Evolutionary conservation across 2,113 vertebrate species (phyloP).

Genomic region (Malurus melanocephalus): DNA sequence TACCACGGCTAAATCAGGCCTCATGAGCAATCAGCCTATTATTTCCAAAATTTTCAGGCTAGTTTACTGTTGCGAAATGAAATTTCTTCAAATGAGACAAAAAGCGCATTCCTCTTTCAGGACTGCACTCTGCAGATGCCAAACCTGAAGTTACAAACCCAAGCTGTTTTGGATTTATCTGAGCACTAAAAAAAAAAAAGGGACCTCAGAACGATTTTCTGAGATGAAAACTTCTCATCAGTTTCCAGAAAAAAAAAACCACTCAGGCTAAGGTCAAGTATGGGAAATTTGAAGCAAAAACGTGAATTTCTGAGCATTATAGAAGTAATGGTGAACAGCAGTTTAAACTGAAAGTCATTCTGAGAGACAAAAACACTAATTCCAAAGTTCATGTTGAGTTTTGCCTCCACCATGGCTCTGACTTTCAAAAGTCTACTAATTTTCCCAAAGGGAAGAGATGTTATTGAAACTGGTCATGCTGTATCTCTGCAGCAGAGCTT

Average conservation of each 20-base stretch:
- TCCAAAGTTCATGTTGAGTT: neutral
- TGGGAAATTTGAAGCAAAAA: conserved; percentile 21
- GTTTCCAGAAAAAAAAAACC: neutral
- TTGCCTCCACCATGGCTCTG: neutral
- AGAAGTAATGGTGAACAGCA: neutral
- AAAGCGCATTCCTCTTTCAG: conserved; percentile 35
- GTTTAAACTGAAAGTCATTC: neutral
- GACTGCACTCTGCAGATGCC: neutral
- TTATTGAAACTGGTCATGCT: neutral
- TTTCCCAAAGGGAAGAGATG: neutral
- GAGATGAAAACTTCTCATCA: neutral
- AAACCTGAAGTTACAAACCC: conserved; percentile 34
- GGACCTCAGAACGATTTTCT: neutral
- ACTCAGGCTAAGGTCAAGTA: neutral
- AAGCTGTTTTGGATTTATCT: conserved; percentile 19
- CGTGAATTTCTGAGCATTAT: neutral
- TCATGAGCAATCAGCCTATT: neutral
- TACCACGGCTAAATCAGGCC: neutral
- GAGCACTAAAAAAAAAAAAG: neutral
- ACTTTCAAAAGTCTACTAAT: neutral
- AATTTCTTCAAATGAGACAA: neutral
- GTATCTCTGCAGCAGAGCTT: neutral
- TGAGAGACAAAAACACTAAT: neutral
- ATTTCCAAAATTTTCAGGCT: conserved; percentile 32
- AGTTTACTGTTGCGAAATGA: conserved; percentile 30